A percentile compares a stretch with the other conserved stretches of the same genome.
Evolutionary conservation across 2,113 vertebrate species (phyloP).

Genomic region (Salvelinus sp.): DNA sequence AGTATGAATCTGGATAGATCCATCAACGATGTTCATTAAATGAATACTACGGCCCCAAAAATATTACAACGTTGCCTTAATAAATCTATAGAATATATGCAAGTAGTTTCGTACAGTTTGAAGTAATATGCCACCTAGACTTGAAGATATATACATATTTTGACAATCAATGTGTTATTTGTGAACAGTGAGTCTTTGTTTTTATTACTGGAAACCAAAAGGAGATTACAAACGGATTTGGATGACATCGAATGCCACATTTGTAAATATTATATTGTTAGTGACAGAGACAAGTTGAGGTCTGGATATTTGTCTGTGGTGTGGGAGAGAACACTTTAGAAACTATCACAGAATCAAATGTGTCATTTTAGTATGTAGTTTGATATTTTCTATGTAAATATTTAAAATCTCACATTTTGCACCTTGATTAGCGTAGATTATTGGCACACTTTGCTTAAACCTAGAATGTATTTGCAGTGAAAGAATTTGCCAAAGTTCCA

Average conservation of each 20-base stretch:
- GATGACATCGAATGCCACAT: constrained; percentile 42
- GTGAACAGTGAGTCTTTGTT: constrained; percentile 40
- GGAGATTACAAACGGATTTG: constrained; percentile 39
- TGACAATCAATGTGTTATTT: constrained; percentile 44
- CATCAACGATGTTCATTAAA: constrained; percentile 19
- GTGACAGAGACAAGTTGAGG: constrained; percentile 50
- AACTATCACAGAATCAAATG: constrained; percentile 24
- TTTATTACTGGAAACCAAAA: constrained; percentile 70
- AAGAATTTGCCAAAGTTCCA: constrained; percentile 59
- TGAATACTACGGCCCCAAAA: neutral
- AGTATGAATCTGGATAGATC: neutral
- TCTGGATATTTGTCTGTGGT: constrained; percentile 49
- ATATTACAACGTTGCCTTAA: constrained; percentile 19
- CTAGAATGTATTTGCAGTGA: constrained; percentile 67
- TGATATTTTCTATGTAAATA: constrained; percentile 72
- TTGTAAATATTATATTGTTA: constrained; percentile 69
- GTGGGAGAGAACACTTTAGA: constrained; percentile 41
- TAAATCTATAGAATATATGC: constrained; percentile 1
- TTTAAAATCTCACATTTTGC: constrained; percentile 76
- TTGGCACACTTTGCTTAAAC: constrained; percentile 72
- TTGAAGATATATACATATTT: constrained; percentile 55
- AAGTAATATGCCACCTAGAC: constrained; percentile 54
- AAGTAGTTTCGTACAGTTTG: constrained; percentile 38
- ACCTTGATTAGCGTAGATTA: constrained; percentile 74
- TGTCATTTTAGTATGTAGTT: constrained; percentile 21